These are phyloP conservation scores for Hydrolagus affinis DNA, from an alignment of 2,113 vertebrate species.

Conservation along the genomic window DNA sequence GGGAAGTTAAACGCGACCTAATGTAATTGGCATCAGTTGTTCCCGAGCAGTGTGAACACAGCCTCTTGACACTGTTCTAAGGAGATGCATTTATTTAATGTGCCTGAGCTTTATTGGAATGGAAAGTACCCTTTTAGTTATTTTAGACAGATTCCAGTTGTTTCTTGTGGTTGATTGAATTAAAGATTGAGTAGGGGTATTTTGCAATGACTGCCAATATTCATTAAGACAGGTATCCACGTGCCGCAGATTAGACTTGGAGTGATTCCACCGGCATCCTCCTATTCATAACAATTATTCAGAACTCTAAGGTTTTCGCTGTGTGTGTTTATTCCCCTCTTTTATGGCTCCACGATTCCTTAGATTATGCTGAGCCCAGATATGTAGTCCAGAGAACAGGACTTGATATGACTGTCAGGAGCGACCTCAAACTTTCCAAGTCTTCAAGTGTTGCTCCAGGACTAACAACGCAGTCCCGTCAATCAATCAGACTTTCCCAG, in stretches of 20 bases:
- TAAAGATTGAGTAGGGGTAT: slow-evolving; percentile 42
- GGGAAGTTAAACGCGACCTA: slow-evolving; percentile 37
- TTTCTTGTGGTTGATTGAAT: slow-evolving; percentile 52
- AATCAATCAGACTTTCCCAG: background rate
- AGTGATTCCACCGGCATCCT: background rate
- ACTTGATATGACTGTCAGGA: too few species aligned
- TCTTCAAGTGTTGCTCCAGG: background rate
- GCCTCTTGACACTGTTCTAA: slow-evolving; percentile 48
- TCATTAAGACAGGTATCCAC: slow-evolving; percentile 55
- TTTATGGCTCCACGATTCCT: background rate
- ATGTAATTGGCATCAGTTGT: slow-evolving; percentile 54
- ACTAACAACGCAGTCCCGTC: background rate
- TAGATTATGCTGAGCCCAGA: background rate
- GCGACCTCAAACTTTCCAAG: background rate
- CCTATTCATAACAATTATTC: slow-evolving; percentile 40
- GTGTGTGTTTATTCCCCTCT: slow-evolving; percentile 33
- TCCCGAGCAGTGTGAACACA: slow-evolving; percentile 34
- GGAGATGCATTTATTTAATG: slow-evolving; percentile 44
- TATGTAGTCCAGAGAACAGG: background rate
- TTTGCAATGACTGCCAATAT: slow-evolving; percentile 46
- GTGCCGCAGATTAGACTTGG: slow-evolving; percentile 43
- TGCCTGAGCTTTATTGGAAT: slow-evolving; percentile 55
- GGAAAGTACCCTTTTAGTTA: slow-evolving; percentile 72
- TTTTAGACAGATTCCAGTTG: slow-evolving; percentile 53
- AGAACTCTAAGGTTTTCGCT: slow-evolving; percentile 43